Base-by-base conservation (phyloP, 2,113 vertebrate genomes). In the Sturnira hondurensis region DNA sequence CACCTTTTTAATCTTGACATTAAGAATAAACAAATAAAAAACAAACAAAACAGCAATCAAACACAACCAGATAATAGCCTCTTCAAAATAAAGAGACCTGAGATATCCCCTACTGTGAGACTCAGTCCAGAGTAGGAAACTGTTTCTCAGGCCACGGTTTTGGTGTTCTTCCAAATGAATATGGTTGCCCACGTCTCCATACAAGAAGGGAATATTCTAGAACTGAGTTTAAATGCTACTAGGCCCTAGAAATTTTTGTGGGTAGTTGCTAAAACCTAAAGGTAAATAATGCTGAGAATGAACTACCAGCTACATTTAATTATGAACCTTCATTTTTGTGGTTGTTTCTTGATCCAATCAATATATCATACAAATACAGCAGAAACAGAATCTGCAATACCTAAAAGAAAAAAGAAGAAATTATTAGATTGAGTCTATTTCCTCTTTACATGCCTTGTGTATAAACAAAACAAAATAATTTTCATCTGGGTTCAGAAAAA, bases 311-410 rank as follows among this genome's bases (percentile, higher is more conserved):
- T 65, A 41, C 3, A 16, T 8, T 12, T 56, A 11, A 56, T n/a
- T 22, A 5, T 3, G n/a, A 89, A 19, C 1, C 36, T 89, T 89
- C 80, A 36, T 77, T 13, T 90, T 70, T 10, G 12, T 68, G 33
- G 13, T 1, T 11, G 8, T 86, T 31, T 91, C 73, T 65, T 76
- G 70, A 67, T 47, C 36, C 33, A 0, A 7, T 20, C 65, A 33
- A 73, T 5, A 36, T 1, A 10, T 99, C 98, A 99, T 86, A 99
- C 98, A 96, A 98, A 98, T 71, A 99, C 98, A 38, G 98, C 98
- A 84, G 99, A 98, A 85, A 99, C 99, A 5, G 97, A 98, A 96
- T 99, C 99, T 67, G 99, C 99, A 91, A 99, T 99, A 92, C 99
- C 99, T 99, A 96, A 95, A 68, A 28, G 85, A 67, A 31, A 15